Evolutionary conservation across 2,113 vertebrate species (phyloP), one percentile per base, ranked within the genome.

Genomic region (Brachyhypopomus occidentalis): DNA sequence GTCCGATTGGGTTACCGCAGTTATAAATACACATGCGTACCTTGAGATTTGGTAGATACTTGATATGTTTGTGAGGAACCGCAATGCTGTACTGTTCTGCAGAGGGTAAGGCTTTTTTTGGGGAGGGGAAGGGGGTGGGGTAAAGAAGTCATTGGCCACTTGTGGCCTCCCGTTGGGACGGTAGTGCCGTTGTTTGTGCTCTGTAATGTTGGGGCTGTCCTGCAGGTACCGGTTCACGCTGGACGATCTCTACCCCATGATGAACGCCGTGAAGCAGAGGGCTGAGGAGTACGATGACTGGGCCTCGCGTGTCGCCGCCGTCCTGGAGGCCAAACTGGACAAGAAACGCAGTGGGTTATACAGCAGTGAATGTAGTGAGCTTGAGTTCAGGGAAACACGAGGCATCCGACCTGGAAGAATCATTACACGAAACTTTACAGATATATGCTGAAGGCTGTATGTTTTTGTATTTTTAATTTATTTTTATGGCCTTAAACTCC

Each of bases 201-300:
- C 3, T 56, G n/a, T 27, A 75, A 36, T 55, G 22, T 20, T 82
- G 2, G n/a, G 78, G 76, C 75, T 5, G 41, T 77, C 8, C 41
- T 81, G 36, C 86, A 99, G 97, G 87, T 99, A 94, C 81, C 94
- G 96, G 71, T 97, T 96, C 72, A 94, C 94, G 16, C 91, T 99
- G 91, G 97, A 98, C 71, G 95, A 98, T 17, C 95, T 99, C 79
- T 94, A 94, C 72, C 97, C 97, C 0, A 98, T 99, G 96, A 94
- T 98, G 95, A 91, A 90, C 0, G 95, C 95, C 0, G 88, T 98
- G 58, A 96, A 94, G 84, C 93, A 95, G 84, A 93, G 96, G 2
- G 95, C 97, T 0, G 94, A 97, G 48, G 93, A 93, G 0, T 99
- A 98, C 75, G 96, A 99, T 0, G 90, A 95, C 0, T 99, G 98